Evolutionary conservation across 2,888 invertebrate species (phyloP), one percentile per base, ranked within the genome.

Genomic region (Pilophorus perplexus): DNA sequence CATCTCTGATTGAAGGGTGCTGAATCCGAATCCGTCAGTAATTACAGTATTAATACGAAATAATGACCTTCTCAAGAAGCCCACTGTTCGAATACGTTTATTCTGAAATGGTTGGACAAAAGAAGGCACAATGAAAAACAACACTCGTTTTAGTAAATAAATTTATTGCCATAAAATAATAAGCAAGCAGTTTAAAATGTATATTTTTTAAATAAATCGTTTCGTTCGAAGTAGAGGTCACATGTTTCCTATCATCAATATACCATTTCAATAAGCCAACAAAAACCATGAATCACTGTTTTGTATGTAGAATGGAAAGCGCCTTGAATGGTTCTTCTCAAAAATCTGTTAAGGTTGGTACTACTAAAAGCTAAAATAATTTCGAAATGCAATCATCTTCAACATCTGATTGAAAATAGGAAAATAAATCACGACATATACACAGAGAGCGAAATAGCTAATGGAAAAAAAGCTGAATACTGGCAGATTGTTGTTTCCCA

Each of bases 211-310:
- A 55, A 23, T 16, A 59, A 59, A 59, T 59, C 59, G 59, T 42
- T 59, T 59, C 59, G 44, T 59, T 59, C 59, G 44, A 59, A 59
- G 40, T 59, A 59, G 59, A 59, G 59, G 59, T 42, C 25, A 42
- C 59, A 38, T 20, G 4, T 42, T 42, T 59, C 25, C 55, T 40
- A 38, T 20, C 38, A 38, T 42, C 59, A 59, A 27, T 55, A 25
- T 20, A 23, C 22, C 16, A 25, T 40, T n/a, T 42, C 42, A 42
- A 25, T 38, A 23, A 14, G 20, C 1, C 16, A 14, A 23, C 12
- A n/a, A n/a, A n/a, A n/a, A n/a, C n/a, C n/a, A n/a, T n/a, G n/a
- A n/a, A n/a, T n/a, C n/a, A n/a, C n/a, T n/a, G n/a, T n/a, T n/a
- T n/a, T n/a, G n/a, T n/a, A n/a, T n/a, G n/a, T n/a, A n/a, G n/a